Base-by-base conservation (phyloP, 2,113 vertebrate genomes). In the Chloroceryle aenea region DNA sequence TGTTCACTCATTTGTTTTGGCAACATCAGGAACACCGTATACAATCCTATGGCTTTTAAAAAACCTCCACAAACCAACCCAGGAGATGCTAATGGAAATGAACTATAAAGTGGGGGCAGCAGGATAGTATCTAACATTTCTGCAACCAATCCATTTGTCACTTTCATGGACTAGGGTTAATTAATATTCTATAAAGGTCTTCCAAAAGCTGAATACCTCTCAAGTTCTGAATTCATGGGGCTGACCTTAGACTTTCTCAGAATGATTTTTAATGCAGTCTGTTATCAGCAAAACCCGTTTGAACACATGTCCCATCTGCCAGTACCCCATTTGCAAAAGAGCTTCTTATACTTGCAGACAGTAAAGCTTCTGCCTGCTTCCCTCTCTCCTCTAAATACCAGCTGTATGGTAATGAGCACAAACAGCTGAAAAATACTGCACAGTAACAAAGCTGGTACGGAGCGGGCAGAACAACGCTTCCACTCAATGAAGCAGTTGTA, bases 341-440 rank as follows among this genome's bases (percentile, higher is more conserved):
- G 97, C 98, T 98, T 97, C 98, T 98, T 98, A 98, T 98, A 97
- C 96, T 98, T 97, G 96, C 97, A 98, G 97, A 98, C 97, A 97
- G 97, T 94, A 96, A 97, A 98, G 98, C 98, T 98, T 98, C 98
- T 98, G 98, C 98, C 97, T 98, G 98, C 97, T 97, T 98, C 98
- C 97, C 97, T 97, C 98, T 98, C 98, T 97, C 98, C 98, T 98
- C 98, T 98, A 98, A 98, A 98, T 98, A 98, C 99, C 99, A 99
- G 99, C 99, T 99, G 99, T 99, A 99, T 99, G 99, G 97, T 99
- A 99, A 99, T 99, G 98, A 99, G 99, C 92, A 96, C 92, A 97
- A 98, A 98, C 97, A 98, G 98, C 98, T 98, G 98, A 98, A 98
- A 98, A 98, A 98, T 98, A 97, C 98, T 97, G 98, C 98, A 98